Conservation (phyloP, 2,888 invertebrate genomes). For the Drosophila paracracens region DNA sequence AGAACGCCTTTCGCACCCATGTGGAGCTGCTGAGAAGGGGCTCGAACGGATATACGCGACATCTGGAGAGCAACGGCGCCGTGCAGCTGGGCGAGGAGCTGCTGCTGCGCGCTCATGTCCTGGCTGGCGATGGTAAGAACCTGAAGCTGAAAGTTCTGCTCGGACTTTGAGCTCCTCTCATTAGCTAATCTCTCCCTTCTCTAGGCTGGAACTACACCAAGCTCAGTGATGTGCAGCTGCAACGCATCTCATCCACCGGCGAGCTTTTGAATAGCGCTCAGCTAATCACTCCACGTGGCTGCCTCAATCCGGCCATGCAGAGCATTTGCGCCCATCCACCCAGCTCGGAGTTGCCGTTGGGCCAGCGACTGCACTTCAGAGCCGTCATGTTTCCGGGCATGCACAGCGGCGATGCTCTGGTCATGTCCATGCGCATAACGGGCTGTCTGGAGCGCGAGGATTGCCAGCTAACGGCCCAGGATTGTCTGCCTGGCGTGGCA, state of each 20-base stretch:
- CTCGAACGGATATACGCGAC: conserved; percentile 86
- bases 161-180: not conserved
- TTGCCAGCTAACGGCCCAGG: conserved; percentile 83
- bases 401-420: conserved; percentile 87
- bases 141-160: too few relatives aligned
- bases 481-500: conserved; percentile 67
- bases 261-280: conserved; percentile 83
- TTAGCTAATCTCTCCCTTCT: not conserved
- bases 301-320: conserved; percentile 85
- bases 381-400: conserved; percentile 88
- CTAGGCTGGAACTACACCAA: conserved; percentile 86
- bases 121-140: conserved; percentile 86
- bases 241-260: conserved; percentile 81
- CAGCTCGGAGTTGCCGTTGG: conserved; percentile 84
- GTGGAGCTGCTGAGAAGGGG: conserved; percentile 86
- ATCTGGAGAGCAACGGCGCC: conserved; percentile 86
- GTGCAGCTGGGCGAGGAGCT: conserved; percentile 87
- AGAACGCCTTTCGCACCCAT: conserved; percentile 86
- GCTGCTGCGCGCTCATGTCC: conserved; percentile 86
- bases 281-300: conserved; percentile 85
- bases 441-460: conserved; percentile 87
- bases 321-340: conserved; percentile 85
- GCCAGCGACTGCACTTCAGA: conserved; percentile 85
- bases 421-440: conserved; percentile 86
- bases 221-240: conserved; percentile 86